Percentiles rank a stretch among this genome's conserved stretches.
These are phyloP conservation scores for Lasioglossum malachurum DNA, from an alignment of 2,888 invertebrate species.

Conservation along the genomic window DNA sequence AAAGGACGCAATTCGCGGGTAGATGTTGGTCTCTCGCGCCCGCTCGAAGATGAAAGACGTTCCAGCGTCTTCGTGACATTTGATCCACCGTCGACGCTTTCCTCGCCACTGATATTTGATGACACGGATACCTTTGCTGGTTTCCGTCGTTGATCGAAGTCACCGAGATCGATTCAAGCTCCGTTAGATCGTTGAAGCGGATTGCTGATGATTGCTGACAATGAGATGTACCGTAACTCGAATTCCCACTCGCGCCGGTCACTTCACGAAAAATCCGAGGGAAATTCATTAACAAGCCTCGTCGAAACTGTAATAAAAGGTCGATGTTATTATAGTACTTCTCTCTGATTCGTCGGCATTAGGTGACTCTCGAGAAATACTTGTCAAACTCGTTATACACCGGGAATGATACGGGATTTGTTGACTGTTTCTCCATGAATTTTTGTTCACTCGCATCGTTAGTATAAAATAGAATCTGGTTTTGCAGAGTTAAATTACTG, in stretches of 20 bases:
- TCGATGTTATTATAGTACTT: neutral
- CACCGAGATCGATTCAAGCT: conserved; percentile 3
- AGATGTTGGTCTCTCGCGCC: conserved; percentile 46
- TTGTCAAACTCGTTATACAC: neutral
- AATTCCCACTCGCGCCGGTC: neutral
- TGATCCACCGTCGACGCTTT: conserved; percentile 63
- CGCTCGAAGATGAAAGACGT: conserved; percentile 60
- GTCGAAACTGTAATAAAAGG: neutral
- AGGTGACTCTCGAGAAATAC: neutral
- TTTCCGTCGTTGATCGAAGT: conserved; percentile 44
- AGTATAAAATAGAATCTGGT: neutral
- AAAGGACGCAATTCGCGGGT: conserved; percentile 62
- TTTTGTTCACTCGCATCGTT: neutral
- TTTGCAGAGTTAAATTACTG: neutral
- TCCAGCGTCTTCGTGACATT: conserved; percentile 69
- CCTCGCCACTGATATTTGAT: conserved; percentile 36
- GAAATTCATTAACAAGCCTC: neutral
- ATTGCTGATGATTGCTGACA: neutral
- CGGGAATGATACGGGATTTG: neutral
- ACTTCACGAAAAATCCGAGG: neutral
- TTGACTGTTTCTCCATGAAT: neutral
- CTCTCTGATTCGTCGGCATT: neutral
- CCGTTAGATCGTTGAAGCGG: conserved; percentile 7
- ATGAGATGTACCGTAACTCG: conserved; percentile 9
- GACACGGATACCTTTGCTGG: conserved; percentile 52